These are phyloP conservation scores for Pterostichus niger DNA, from an alignment of 2,888 invertebrate genomes.

Conservation along the genomic window DNA sequence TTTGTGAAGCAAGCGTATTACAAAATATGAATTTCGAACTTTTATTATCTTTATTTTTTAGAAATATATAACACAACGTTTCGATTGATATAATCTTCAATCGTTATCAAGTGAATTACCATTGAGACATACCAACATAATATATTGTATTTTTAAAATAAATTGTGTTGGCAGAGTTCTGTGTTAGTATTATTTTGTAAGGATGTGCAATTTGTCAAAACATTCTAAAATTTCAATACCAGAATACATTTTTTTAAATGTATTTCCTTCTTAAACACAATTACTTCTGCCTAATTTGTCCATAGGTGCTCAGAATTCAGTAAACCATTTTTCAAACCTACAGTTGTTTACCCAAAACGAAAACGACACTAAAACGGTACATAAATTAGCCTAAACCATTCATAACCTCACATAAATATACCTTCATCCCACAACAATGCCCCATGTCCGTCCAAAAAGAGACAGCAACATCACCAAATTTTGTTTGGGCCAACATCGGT, in stretches of 20 bases:
- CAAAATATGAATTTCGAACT: too few species aligned
- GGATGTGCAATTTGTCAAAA: too few species aligned
- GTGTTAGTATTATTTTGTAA: too few species aligned
- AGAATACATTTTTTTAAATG: neutral
- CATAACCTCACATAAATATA: slow-evolving; percentile 26
- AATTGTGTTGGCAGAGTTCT: too few species aligned
- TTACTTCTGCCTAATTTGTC: slow-evolving; percentile 20
- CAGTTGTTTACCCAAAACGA: slow-evolving; percentile 35
- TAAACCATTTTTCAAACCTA: slow-evolving; percentile 38
- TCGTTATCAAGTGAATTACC: too few species aligned
- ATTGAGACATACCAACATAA: too few species aligned
- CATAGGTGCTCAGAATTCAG: neutral
- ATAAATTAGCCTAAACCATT: slow-evolving; percentile 39
- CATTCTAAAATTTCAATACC: neutral
- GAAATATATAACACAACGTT: too few species aligned
- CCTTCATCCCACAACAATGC: slow-evolving; percentile 45
- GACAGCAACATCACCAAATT: slow-evolving; percentile 6
- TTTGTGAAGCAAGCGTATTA: too few species aligned
- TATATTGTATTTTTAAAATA: too few species aligned
- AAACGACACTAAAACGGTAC: slow-evolving; percentile 37
- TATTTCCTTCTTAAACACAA: neutral
- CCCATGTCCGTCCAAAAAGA: too few species aligned
- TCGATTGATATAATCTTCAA: too few species aligned
- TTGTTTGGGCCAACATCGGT: slow-evolving; percentile 15
- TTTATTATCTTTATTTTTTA: too few species aligned